phyloP scores from a whole-genome alignment of 2,797 vertebrate species.

The Margarornis squamiger region DNA sequence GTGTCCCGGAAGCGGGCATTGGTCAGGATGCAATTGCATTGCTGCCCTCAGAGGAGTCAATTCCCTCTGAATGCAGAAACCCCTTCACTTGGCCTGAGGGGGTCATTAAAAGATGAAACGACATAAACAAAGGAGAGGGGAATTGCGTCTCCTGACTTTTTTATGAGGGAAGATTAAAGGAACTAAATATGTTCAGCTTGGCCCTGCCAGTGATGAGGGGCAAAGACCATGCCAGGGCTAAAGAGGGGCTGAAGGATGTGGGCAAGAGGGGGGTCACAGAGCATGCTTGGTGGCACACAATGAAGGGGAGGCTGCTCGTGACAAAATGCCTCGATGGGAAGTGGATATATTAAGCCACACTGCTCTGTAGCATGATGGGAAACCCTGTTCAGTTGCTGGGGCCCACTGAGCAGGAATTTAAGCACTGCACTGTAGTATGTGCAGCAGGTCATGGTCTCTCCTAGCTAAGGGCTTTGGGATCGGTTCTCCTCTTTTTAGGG shows the following conservation, averaged over 20 bases:
- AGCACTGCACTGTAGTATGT: neutral
- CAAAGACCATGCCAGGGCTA: neutral
- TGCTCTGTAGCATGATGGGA: neutral
- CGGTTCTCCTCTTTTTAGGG: rapidly evolving
- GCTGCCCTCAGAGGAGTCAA: neutral
- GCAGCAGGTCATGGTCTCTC: neutral
- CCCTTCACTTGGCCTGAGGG: neutral
- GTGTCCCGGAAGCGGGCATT: neutral
- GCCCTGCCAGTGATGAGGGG: rapidly evolving
- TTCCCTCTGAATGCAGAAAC: neutral
- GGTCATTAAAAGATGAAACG: neutral
- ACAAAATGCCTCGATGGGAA: neutral
- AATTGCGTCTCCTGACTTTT: neutral
- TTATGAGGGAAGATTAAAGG: neutral
- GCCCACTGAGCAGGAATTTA: neutral
- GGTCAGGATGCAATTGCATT: neutral
- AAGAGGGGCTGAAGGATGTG: neutral
- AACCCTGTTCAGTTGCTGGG: neutral
- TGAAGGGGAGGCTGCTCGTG: neutral
- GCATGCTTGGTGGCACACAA: rapidly evolving
- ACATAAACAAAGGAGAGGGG: neutral
- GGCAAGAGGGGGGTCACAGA: neutral
- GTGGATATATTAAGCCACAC: neutral
- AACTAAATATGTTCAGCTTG: neutral
- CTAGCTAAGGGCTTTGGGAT: neutral